phyloP scores from a whole-genome alignment of 2,797 vertebrate species.

The Cryptoprocta ferox region DNA sequence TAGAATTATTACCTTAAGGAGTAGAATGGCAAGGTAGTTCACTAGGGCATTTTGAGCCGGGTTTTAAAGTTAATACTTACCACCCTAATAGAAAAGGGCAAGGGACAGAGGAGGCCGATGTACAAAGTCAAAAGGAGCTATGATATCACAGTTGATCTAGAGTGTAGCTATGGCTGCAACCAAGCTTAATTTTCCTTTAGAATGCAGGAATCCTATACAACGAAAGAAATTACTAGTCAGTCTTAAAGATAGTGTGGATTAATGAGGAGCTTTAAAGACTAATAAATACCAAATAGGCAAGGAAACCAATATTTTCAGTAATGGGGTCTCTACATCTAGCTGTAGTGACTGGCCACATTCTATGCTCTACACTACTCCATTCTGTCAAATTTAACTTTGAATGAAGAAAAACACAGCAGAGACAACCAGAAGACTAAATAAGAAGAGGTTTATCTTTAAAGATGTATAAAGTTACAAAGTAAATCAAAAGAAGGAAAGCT shows the following conservation, averaged over 20 bases:
- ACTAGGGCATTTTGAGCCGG: background rate
- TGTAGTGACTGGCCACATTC: background rate
- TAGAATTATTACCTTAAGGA: conserved; percentile 16
- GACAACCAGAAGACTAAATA: background rate
- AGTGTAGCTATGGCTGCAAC: background rate
- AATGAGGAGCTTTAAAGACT: conserved; percentile 20
- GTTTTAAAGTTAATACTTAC: conserved; percentile 47
- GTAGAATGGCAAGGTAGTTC: background rate
- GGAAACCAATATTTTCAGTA: background rate
- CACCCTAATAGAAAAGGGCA: background rate
- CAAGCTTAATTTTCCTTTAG: conserved; percentile 36
- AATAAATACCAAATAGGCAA: background rate
- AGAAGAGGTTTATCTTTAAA: conserved; percentile 11
- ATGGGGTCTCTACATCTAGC: background rate
- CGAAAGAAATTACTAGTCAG: conserved; percentile 5
- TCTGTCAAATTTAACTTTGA: conserved; percentile 29
- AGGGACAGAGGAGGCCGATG: background rate
- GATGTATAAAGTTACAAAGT: background rate
- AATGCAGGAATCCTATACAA: conserved; percentile 29
- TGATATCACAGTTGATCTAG: background rate
- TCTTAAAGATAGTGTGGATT: background rate
- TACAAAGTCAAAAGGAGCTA: background rate
- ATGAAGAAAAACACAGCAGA: background rate
- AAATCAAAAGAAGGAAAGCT: conserved; percentile 42
- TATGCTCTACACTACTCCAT: background rate